Base-by-base conservation (phyloP, 1,140 invertebrate genomes). In the Drosophila suzukii region DNA sequence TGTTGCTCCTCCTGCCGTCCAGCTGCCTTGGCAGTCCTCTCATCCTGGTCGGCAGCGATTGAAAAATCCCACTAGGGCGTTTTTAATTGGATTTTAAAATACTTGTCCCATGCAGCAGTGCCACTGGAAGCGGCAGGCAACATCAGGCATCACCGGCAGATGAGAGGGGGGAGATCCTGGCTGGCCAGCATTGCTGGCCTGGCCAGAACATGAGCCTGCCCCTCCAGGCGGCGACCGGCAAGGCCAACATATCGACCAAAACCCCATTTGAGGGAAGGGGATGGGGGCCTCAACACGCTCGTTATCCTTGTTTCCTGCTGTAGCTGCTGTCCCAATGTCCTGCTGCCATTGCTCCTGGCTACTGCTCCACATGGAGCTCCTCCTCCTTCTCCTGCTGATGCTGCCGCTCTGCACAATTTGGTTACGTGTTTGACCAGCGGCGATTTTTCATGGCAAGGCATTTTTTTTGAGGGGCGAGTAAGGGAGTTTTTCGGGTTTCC, bases 41-140 rank as follows among this genome's bases (percentile, higher is more conserved):
- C 38, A 39, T 60, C 56, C 51, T 44, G 39, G 36, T 61, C 65
- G 60, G 83, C 83, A 80, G 83, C 83, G 84, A 89, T 88, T 88
- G 83, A 88, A 88, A 88, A 88, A 88, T 89, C 84, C 84, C 62
- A 82, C 61, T 51, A 82, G 74, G 61, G 80, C 85, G 84, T 89
- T 89, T 89, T 89, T 89, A 89, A 89, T 89, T 89, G 84, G 84
- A 89, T 89, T 89, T 89, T 89, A 88, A 88, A 88, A 88, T 88
- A 88, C 84, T 88, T 88, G 84, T 88, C 77, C 84, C 80, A 89
- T 90, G 55, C 59, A 73, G 66, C 53, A 74, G 36, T 30, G 62
- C 36, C 57, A 62, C 54, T 27, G 62, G 54, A 51, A 71, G 58
- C 39, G 43, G 70, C 80, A 83, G 72, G 75, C 75, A 56, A 76